Conservation (phyloP, 2,797 vertebrate species). For the Pantherophis vulpinus region DNA sequence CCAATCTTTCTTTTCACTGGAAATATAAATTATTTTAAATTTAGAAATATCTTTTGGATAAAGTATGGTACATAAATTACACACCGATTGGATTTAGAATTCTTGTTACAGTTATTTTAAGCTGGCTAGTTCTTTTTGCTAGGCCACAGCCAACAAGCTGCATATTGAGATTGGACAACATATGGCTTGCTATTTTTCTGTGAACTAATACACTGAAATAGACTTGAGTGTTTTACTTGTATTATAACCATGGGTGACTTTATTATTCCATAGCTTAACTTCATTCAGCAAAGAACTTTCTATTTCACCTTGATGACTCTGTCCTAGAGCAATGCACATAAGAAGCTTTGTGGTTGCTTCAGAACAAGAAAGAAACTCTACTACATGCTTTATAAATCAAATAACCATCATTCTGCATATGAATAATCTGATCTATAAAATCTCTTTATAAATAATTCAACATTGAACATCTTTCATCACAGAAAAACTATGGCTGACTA, state of each 20-base stretch:
- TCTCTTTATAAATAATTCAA: background rate
- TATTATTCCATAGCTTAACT: background rate
- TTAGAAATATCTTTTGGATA: background rate
- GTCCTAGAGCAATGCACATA: background rate
- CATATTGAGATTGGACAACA: background rate
- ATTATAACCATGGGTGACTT: background rate
- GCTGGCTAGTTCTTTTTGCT: background rate
- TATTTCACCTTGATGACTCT: background rate
- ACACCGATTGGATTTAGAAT: background rate
- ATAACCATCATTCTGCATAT: background rate
- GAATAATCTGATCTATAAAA: background rate
- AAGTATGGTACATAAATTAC: background rate
- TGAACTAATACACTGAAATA: background rate
- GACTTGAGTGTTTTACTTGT: background rate
- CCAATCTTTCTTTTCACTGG: background rate
- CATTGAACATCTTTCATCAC: background rate
- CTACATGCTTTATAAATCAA: background rate
- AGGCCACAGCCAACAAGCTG: too few species aligned
- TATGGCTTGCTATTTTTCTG: background rate
- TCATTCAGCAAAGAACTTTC: background rate
- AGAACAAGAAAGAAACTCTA: background rate
- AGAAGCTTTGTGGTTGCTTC: background rate
- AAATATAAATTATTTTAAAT: background rate
- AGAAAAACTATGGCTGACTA: slow-evolving; percentile 21
- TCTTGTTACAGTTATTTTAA: background rate